Base-by-base conservation (phyloP, 2,888 invertebrate species). In the Augiades crinisus region DNA sequence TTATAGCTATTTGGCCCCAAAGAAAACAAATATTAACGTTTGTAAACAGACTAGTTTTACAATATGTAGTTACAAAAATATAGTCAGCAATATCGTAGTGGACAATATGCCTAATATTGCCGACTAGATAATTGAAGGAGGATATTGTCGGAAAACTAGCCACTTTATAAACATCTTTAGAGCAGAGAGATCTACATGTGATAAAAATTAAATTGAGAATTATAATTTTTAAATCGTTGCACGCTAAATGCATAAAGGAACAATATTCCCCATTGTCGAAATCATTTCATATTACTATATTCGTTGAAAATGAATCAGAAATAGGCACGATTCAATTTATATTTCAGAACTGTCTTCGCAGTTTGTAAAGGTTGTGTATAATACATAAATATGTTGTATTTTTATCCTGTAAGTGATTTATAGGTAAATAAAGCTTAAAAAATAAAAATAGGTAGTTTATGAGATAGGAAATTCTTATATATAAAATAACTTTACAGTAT, bases 1-100 rank as follows among this genome's bases (percentile, higher is more conserved):
- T 73, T 75, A 80, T 61, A 83, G 68, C 82, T 87, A 87, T 85
- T 87, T 87, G 87, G 87, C 86, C 87, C 87, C 87, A 70, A 78
- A 73, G 78, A n/a, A 83, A 86, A 84, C 72, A 70, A 79, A 77
- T 77, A 72, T n/a, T n/a, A n/a, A n/a, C n/a, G n/a, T n/a, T n/a
- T n/a, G n/a, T n/a, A n/a, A n/a, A n/a, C n/a, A n/a, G n/a, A n/a
- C n/a, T n/a, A n/a, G n/a, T n/a, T n/a, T n/a, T n/a, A n/a, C n/a
- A n/a, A n/a, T n/a, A n/a, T n/a, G n/a, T n/a, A n/a, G n/a, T n/a
- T n/a, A n/a, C n/a, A n/a, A n/a, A n/a, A n/a, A n/a, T n/a, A n/a
- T n/a, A n/a, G n/a, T n/a, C n/a, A n/a, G n/a, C n/a, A n/a, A n/a
- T n/a, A n/a, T n/a, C n/a, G n/a, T n/a, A n/a, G n/a, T n/a, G n/a